Percentiles rank a stretch among this genome's conserved stretches.
phyloP scores from a whole-genome alignment of 2,113 vertebrate species.

The Anguilla japonica region DNA sequence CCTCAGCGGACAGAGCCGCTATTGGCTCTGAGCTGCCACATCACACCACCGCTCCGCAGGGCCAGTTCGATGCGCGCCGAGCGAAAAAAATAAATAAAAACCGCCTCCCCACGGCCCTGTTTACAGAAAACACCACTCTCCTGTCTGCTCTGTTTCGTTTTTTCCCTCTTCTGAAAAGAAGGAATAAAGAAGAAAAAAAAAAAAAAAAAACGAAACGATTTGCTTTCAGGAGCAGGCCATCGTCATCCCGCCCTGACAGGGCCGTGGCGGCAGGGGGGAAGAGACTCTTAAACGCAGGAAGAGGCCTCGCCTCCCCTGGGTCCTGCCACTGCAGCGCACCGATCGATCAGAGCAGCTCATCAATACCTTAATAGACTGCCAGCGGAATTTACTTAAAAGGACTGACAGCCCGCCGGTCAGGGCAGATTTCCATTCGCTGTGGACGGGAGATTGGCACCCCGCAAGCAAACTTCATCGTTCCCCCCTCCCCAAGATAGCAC shows the following conservation, averaged over 20 bases:
- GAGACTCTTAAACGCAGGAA: too few species aligned
- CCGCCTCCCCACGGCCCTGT: not conserved
- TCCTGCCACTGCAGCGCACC: constrained; percentile 35
- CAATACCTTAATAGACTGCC: constrained; percentile 50
- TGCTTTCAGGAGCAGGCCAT: too few species aligned
- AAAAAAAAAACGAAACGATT: too few species aligned
- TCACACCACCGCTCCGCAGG: too few species aligned
- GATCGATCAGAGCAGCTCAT: constrained; percentile 44
- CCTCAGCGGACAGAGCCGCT: too few species aligned
- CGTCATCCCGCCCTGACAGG: too few species aligned
- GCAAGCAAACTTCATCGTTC: too few species aligned
- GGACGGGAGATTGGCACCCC: too few species aligned
- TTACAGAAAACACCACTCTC: not conserved
- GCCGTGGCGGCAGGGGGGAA: too few species aligned
- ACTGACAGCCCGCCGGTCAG: constrained; percentile 44
- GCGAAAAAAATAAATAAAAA: not conserved
- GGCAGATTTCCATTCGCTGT: not conserved
- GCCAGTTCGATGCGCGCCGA: too few species aligned
- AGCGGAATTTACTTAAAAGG: constrained; percentile 50
- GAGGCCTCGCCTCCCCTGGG: not conserved
- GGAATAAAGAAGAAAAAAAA: not conserved
- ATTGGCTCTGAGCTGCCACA: too few species aligned
- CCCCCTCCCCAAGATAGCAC: not conserved
- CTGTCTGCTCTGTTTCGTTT: not conserved
- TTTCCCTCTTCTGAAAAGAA: not conserved